Conservation (phyloP, 2,888 invertebrate species). For the Cylindroiulus punctatus region DNA sequence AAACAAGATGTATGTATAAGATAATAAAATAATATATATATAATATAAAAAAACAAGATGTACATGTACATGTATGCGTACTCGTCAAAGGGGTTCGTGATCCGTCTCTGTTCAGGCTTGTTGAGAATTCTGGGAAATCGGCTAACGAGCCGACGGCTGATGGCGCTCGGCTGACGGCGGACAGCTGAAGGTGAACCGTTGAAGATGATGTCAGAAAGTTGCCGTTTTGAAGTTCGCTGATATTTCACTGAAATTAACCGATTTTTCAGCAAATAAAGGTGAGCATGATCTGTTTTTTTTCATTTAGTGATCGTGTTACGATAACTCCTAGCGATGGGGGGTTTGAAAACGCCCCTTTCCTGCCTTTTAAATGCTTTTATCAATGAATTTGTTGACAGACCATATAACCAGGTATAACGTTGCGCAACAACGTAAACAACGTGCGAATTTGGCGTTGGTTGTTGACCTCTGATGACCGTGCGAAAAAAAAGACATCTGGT, state of each 20-base stretch:
- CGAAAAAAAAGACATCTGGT: background rate
- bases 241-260: background rate
- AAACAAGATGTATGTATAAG: no score
- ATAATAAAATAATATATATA: no score
- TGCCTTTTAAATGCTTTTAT: background rate
- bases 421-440: slow-evolving; percentile 7
- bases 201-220: background rate
- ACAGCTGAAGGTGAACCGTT: background rate
- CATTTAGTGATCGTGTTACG: background rate
- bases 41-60: no score
- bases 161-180: no score
- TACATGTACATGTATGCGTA: no score
- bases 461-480: background rate
- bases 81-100: no score
- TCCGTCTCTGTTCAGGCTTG: no score
- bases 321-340: background rate
- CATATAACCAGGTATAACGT: background rate
- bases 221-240: background rate
- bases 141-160: no score
- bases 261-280: background rate
- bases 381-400: background rate
- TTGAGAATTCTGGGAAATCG: no score
- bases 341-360: background rate
- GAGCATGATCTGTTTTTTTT: background rate
- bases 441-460: background rate